These are phyloP conservation scores for Tinea semifulvella DNA, from an alignment of 2,888 invertebrate genomes.

Conservation along the genomic window DNA sequence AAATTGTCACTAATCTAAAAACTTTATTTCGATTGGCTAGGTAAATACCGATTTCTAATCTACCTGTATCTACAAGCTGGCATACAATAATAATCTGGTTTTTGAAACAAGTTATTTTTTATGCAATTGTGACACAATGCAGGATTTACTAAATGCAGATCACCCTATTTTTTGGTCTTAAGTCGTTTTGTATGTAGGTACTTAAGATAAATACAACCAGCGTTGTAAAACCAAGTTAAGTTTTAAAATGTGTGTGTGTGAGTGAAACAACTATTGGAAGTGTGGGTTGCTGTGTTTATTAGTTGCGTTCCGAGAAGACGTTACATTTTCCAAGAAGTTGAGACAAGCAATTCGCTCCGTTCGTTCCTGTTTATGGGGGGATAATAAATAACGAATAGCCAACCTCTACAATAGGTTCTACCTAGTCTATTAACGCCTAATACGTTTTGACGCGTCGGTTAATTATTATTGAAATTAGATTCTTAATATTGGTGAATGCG, in stretches of 20 bases:
- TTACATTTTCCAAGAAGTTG: constrained; percentile 63
- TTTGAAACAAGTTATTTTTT: no score
- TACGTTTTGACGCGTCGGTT: not conserved
- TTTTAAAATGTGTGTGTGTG: constrained; percentile 4
- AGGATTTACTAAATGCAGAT: no score
- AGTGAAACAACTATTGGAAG: constrained; percentile 14
- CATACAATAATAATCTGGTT: no score
- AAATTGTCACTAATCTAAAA: constrained; percentile 4
- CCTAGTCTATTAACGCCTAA: constrained; percentile 22
- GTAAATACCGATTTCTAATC: not conserved
- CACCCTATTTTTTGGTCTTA: no score
- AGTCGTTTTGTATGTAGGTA: no score
- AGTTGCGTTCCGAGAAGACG: constrained; percentile 63
- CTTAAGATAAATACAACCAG: no score
- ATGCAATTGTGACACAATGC: no score
- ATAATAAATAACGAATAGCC: not conserved
- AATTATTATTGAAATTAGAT: not conserved
- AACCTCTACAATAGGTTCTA: not conserved
- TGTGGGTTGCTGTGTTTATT: no score
- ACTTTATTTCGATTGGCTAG: not conserved
- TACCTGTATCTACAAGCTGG: no score
- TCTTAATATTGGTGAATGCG: constrained; percentile 2
- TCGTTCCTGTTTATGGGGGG: not conserved
- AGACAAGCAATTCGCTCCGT: constrained; percentile 50
- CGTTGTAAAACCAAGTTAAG: no score